phyloP scores from a whole-genome alignment of 2,113 vertebrate species.

The Indicator indicator region DNA sequence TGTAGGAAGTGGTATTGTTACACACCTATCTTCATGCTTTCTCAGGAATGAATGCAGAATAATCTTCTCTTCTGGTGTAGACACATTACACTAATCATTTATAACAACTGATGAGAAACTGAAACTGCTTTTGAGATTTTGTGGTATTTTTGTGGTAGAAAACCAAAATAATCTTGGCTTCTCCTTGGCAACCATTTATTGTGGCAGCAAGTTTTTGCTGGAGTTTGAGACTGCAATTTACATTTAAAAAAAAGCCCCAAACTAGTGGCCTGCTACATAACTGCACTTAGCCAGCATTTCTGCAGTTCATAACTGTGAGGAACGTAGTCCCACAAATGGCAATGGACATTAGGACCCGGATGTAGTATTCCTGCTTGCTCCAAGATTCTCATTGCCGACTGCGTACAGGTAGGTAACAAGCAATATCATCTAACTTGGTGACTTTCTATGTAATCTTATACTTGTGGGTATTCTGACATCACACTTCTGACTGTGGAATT shows the following conservation, averaged over 20 bases:
- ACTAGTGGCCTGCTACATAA: conserved; percentile 87
- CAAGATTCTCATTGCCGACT: conserved; percentile 98
- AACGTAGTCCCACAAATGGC: conserved; percentile 99
- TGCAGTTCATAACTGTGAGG: conserved; percentile 99
- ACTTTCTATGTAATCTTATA: conserved; percentile 84
- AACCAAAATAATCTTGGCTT: conserved; percentile 77
- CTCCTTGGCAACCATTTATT: conserved; percentile 79
- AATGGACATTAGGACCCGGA: conserved; percentile 99
- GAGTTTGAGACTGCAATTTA: conserved; percentile 82
- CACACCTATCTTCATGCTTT: conserved; percentile 35
- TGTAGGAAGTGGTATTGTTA: conserved; percentile 43
- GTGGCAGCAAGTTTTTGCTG: conserved; percentile 80
- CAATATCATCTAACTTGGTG: conserved; percentile 88
- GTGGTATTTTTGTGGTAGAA: conserved; percentile 82
- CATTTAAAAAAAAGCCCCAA: conserved; percentile 42
- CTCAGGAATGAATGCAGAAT: conserved; percentile 42
- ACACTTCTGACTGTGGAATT: conserved; percentile 92
- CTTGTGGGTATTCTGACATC: conserved; percentile 94
- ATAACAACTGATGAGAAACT: conserved; percentile 72
- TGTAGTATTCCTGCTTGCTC: conserved; percentile 95
- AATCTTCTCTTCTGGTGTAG: conserved; percentile 66
- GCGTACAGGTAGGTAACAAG: conserved; percentile 97
- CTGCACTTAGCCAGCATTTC: conserved; percentile 95
- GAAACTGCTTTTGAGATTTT: conserved; percentile 80
- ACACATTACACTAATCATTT: conserved; percentile 62